phyloP scores from a whole-genome alignment of 2,888 invertebrate genomes.

The Acleris laterana region DNA sequence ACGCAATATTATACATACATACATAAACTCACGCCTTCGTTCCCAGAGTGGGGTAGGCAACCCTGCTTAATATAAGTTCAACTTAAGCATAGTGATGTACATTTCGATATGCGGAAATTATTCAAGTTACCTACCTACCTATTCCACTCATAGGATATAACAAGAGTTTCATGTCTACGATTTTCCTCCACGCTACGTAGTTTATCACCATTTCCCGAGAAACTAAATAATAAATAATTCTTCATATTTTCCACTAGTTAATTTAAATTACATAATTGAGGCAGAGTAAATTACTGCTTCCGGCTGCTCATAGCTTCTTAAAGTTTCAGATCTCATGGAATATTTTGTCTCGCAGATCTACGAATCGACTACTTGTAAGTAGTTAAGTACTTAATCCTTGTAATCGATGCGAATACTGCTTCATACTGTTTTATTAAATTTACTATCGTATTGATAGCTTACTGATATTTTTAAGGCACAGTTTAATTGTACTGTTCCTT shows the following conservation, averaged over 20 bases:
- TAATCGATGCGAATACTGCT: no score
- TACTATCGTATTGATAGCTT: no score
- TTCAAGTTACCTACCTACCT: background rate
- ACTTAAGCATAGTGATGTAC: background rate
- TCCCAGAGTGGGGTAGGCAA: no score
- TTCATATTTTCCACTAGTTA: slow-evolving; percentile 28
- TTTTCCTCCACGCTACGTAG: slow-evolving; percentile 17
- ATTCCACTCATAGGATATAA: slow-evolving; percentile 2
- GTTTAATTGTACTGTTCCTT: no score
- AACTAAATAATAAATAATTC: slow-evolving; percentile 31
- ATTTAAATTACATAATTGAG: slow-evolving; percentile 36
- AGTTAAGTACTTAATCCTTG: no score
- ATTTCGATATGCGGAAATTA: background rate
- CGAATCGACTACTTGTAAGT: background rate
- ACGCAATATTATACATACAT: background rate
- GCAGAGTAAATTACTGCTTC: slow-evolving; percentile 33
- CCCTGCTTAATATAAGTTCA: no score
- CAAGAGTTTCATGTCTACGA: slow-evolving; percentile 12
- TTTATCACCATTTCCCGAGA: slow-evolving; percentile 29
- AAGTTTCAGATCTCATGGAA: slow-evolving; percentile 38
- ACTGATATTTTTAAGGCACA: no score
- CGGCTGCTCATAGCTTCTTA: slow-evolving; percentile 38
- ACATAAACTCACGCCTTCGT: no score
- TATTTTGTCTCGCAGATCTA: slow-evolving; percentile 16
- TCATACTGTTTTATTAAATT: no score